Conservation (phyloP, 2,888 invertebrate species). For the Dynastes grantii region DNA sequence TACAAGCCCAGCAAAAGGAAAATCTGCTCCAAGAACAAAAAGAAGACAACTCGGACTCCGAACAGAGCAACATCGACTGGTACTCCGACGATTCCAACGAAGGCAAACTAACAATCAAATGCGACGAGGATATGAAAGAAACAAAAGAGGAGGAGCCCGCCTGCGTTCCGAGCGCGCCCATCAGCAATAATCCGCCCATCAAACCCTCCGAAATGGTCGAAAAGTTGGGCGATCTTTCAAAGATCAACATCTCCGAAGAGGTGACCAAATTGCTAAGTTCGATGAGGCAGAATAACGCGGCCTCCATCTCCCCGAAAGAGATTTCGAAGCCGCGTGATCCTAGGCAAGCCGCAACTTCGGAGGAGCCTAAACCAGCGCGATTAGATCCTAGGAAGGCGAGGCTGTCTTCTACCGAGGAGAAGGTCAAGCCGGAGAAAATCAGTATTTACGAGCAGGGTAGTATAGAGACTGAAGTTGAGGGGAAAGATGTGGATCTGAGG, state of each 20-base stretch:
- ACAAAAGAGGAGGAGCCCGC: slow-evolving; percentile 58
- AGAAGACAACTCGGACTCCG: slow-evolving; percentile 56
- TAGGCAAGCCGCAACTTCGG: slow-evolving; percentile 50
- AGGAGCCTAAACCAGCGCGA: slow-evolving; percentile 50
- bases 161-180: background rate
- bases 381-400: slow-evolving; percentile 59
- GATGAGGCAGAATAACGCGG: slow-evolving; percentile 66
- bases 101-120: slow-evolving; percentile 69
- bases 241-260: slow-evolving; percentile 83
- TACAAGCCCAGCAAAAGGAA: slow-evolving; percentile 78
- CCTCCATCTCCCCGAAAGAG: slow-evolving; percentile 17
- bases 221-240: slow-evolving; percentile 80
- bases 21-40: slow-evolving; percentile 68
- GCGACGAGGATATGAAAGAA: slow-evolving; percentile 65
- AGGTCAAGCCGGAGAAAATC: slow-evolving; percentile 67
- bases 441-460: slow-evolving; percentile 78
- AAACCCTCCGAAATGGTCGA: slow-evolving; percentile 76
- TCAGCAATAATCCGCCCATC: slow-evolving; percentile 61
- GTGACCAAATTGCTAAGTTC: slow-evolving; percentile 80
- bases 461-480: slow-evolving; percentile 72
- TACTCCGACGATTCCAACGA: slow-evolving; percentile 88
- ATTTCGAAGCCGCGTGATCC: slow-evolving; percentile 54
- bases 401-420: slow-evolving; percentile 59
- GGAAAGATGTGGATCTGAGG: slow-evolving; percentile 73
- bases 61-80: slow-evolving; percentile 75